Evolutionary conservation across 1,140 invertebrate species (phyloP).

Genomic region (Drosophila bipectinata): DNA sequence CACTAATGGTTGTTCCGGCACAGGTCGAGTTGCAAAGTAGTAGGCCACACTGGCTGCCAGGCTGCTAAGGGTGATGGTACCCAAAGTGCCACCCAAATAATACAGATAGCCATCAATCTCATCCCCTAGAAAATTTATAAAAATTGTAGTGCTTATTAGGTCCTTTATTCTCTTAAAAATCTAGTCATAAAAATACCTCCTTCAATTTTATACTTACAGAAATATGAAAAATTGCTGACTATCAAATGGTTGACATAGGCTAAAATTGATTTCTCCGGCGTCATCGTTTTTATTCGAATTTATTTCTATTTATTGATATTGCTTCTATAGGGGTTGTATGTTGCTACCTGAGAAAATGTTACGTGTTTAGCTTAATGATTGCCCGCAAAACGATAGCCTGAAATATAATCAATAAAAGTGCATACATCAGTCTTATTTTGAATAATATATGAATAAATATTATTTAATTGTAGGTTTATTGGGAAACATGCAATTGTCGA

Average conservation of each 20-base stretch:
- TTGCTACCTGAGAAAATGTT: conserved; percentile 72
- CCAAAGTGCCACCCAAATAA: conserved; percentile 90
- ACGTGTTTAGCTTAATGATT: conserved; percentile 76
- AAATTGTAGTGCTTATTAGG: background rate
- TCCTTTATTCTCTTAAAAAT: too few relatives aligned
- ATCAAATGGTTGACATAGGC: conserved; percentile 81
- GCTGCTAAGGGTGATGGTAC: conserved; percentile 89
- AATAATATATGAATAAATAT: conserved; percentile 9
- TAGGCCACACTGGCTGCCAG: conserved; percentile 89
- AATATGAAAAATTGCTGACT: conserved; percentile 83
- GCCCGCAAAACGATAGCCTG: conserved; percentile 66
- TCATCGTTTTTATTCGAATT: conserved; percentile 57
- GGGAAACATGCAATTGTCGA: conserved; percentile 18
- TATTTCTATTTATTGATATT: conserved; percentile 33
- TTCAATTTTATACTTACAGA: conserved; percentile 64
- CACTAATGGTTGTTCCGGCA: conserved; percentile 90
- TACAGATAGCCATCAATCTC: conserved; percentile 91
- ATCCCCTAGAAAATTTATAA: conserved; percentile 84
- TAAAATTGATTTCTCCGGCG: conserved; percentile 80
- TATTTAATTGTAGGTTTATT: conserved; percentile 22
- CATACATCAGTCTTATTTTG: conserved; percentile 27
- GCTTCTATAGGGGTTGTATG: conserved; percentile 25
- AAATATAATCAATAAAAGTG: conserved; percentile 64
- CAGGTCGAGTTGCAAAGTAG: conserved; percentile 89
- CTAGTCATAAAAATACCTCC: background rate